Evolutionary conservation across 2,888 invertebrate species (phyloP), one percentile per base, ranked within the genome.

Genomic region (Drosophila percnosoma): DNA sequence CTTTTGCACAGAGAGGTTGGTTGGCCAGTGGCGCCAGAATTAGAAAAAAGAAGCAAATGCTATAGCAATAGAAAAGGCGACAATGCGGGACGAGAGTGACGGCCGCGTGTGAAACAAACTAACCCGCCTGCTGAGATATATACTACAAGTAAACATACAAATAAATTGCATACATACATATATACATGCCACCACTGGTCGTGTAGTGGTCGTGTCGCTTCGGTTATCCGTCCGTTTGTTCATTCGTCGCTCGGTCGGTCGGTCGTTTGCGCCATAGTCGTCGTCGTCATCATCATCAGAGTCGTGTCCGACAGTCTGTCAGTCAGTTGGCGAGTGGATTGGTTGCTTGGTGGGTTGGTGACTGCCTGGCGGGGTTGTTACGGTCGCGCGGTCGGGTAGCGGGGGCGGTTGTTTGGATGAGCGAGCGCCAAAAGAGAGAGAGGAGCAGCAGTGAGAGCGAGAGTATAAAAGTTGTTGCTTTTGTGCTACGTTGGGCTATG

Each of bases 1-100:
- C 90, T 87, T 90, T 91, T 90, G 91, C 89, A 91, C 89, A 76
- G 89, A 81, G 86, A 90, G 91, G 92, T 91, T 82, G 91, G 73
- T 80, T 77, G 78, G 78, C 76, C 62, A 69, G 64, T 75, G 78
- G 73, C 54, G 66, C 65, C 68, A 61, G 51, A 45, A 15, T 13
- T 45, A 45, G n/a, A 74, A 68, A 63, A 51, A 66, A 75, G 62
- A 70, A 66, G 57, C 70, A 70, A 60, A 62, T 49, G 75, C 61
- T 66, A 63, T 61, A 69, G 65, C 71, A 72, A 68, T 68, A 75
- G 80, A 71, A 71, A 70, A 66, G 70, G 67, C 69, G 64, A 78
- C 72, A 80, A 69, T 73, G 70, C 66, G 67, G 73, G 71, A 57
- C 80, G 80, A 85, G 78, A 75, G 75, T 69, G 79, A 71, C 80